Percentiles rank a stretch among this genome's conserved stretches.
phyloP scores from a whole-genome alignment of 2,113 vertebrate species.

The Hoplias malabaricus region DNA sequence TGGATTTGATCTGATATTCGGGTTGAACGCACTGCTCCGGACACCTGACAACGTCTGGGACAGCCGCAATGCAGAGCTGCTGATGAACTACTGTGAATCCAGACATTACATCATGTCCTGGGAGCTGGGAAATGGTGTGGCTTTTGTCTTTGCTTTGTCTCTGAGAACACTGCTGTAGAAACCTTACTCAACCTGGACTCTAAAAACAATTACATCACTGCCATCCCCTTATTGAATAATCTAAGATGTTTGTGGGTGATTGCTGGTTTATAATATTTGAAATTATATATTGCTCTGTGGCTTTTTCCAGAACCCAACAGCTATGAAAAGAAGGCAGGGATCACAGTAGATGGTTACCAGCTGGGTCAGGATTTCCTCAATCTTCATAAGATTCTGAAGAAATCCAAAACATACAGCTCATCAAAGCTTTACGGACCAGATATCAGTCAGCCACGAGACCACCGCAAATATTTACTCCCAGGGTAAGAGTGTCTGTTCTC shows the following conservation, averaged over 20 bases:
- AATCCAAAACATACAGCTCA: slow-evolving; percentile 69
- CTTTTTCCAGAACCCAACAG: slow-evolving; percentile 87
- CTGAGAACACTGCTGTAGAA: not conserved
- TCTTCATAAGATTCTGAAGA: slow-evolving; percentile 77
- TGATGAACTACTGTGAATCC: slow-evolving; percentile 83
- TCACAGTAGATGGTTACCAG: slow-evolving; percentile 81
- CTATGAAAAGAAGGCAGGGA: slow-evolving; percentile 85
- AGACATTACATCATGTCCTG: slow-evolving; percentile 81
- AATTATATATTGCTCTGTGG: not conserved
- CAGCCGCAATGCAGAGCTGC: slow-evolving; percentile 77
- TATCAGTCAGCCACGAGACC: slow-evolving; percentile 79
- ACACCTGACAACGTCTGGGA: slow-evolving; percentile 79
- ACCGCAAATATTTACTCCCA: slow-evolving; percentile 71
- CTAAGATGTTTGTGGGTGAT: no score
- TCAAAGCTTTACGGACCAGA: slow-evolving; percentile 87
- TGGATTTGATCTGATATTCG: slow-evolving; percentile 86
- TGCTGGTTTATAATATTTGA: no score
- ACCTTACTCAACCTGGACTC: no score
- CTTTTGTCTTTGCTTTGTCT: not conserved
- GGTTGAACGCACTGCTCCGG: slow-evolving; percentile 88
- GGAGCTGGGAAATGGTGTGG: slow-evolving; percentile 92
- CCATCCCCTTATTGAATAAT: no score
- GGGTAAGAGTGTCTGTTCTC: slow-evolving; percentile 76
- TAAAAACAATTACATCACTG: no score
- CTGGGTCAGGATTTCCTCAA: slow-evolving; percentile 85